Percentiles rank a stretch among this genome's conserved stretches.
These are phyloP conservation scores for Apogon hyalosoma DNA, from an alignment of 2,797 vertebrate genomes.

Conservation along the genomic window DNA sequence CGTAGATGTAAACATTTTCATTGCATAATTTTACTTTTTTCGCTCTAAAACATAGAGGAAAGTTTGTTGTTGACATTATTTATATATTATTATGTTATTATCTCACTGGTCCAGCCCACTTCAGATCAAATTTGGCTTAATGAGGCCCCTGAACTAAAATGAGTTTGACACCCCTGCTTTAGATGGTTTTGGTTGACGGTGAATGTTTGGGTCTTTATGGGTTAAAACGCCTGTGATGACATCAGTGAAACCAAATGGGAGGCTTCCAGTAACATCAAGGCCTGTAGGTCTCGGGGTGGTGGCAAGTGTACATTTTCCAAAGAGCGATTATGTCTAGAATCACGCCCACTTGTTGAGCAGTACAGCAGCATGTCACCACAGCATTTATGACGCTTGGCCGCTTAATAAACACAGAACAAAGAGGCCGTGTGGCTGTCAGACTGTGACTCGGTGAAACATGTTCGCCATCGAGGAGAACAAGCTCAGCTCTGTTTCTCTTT, in stretches of 20 bases:
- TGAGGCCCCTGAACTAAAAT: no score
- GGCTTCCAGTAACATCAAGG: conserved; percentile 26
- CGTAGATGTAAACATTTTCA: no score
- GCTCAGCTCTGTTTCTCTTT: conserved; percentile 63
- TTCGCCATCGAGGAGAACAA: conserved; percentile 49
- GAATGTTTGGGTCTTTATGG: background rate
- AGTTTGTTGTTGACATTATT: no score
- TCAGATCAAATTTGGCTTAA: no score
- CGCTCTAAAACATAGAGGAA: no score
- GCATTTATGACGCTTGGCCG: conserved; percentile 57
- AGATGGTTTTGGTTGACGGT: no score
- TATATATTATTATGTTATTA: no score
- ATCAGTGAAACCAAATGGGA: conserved; percentile 37
- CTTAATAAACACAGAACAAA: conserved; percentile 53
- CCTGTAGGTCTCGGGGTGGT: conserved; percentile 22
- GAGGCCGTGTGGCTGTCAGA: conserved; percentile 22
- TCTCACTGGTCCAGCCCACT: no score
- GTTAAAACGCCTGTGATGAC: conserved; percentile 35
- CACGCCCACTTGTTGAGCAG: conserved; percentile 41
- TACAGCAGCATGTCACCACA: conserved; percentile 30
- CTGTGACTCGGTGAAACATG: conserved; percentile 14
- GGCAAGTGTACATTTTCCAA: conserved; percentile 57
- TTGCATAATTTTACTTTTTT: no score
- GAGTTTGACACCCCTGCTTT: no score
- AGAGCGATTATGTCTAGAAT: conserved; percentile 28